phyloP scores from a whole-genome alignment of 2,888 invertebrate genomes.

The Carterocephalus palaemon region DNA sequence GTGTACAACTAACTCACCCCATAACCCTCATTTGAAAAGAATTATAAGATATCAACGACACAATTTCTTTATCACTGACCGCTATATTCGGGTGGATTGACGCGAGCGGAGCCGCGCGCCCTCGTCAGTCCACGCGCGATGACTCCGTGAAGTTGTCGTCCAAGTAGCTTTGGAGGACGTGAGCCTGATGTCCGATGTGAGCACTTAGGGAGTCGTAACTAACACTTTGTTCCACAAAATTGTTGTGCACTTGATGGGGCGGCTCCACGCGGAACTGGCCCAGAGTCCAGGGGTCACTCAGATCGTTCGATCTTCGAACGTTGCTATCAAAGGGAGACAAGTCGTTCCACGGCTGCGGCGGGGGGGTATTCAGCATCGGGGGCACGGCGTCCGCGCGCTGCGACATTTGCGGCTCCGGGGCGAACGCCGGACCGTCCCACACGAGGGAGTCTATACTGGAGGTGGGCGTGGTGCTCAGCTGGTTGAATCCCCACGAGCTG shows the following conservation, averaged over 20 bases:
- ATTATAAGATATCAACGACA: constrained; percentile 2
- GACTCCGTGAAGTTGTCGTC: constrained; percentile 63
- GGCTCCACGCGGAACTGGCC: constrained; percentile 68
- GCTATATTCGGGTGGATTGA: constrained; percentile 2
- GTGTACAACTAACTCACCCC: constrained; percentile 53
- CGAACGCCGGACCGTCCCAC: constrained; percentile 52
- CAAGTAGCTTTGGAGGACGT: constrained; percentile 54
- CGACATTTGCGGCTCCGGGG: constrained; percentile 39
- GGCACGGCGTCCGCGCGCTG: constrained; percentile 48
- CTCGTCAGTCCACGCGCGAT: constrained; percentile 66
- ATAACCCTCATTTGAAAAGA: constrained; percentile 28
- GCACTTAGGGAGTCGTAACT: constrained; percentile 60
- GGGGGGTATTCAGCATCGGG: constrained; percentile 55
- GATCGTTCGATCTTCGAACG: constrained; percentile 46
- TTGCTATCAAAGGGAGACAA: constrained; percentile 55
- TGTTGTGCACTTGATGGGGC: constrained; percentile 58
- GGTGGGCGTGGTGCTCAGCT: constrained; percentile 42
- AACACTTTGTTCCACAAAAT: constrained; percentile 63
- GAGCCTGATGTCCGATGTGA: constrained; percentile 48
- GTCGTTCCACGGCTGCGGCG: constrained; percentile 57
- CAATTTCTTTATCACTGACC: background rate
- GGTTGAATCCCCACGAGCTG: constrained; percentile 58
- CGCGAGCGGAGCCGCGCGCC: constrained; percentile 24
- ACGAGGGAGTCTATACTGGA: constrained; percentile 58
- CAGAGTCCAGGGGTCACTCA: constrained; percentile 63